Evolutionary conservation across 1,140 invertebrate species (phyloP).

Genomic region (Cyphomyrmex costatus): DNA sequence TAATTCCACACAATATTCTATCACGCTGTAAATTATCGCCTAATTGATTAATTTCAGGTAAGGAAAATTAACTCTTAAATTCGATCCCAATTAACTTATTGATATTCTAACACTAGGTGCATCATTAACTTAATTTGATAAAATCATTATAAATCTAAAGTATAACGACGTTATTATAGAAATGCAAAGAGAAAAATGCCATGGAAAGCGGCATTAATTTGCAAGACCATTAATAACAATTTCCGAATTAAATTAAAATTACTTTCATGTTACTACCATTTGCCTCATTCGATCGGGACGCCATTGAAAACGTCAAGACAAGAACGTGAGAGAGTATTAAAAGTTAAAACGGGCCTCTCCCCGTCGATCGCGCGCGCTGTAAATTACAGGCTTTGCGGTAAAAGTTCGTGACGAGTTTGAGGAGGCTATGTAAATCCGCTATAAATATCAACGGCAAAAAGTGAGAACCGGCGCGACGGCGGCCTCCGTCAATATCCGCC

Average conservation of each 20-base stretch:
- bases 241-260: slow-evolving; percentile 43
- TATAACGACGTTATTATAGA: slow-evolving; percentile 2
- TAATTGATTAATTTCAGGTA: not conserved
- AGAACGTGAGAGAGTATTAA: slow-evolving; percentile 11
- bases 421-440: slow-evolving; percentile 66
- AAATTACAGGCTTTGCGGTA: slow-evolving; percentile 59
- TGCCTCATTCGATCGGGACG: slow-evolving; percentile 36
- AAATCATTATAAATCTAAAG: slow-evolving; percentile 10
- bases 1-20: too few relatives aligned
- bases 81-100: not conserved
- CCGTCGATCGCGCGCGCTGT: slow-evolving; percentile 49
- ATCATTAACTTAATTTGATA: slow-evolving; percentile 38
- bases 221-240: slow-evolving; percentile 38
- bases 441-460: slow-evolving; percentile 72
- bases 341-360: slow-evolving; percentile 33
- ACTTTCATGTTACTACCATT: not conserved
- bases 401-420: slow-evolving; percentile 64
- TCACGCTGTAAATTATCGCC: not conserved
- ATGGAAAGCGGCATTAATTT: slow-evolving; percentile 2
- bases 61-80: not conserved
- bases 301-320: not conserved
- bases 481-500: slow-evolving; percentile 68
- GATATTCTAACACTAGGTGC: not conserved
- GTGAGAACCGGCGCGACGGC: slow-evolving; percentile 60
- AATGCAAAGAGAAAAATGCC: not conserved